phyloP scores from a whole-genome alignment of 2,888 invertebrate species.

The Agrotis clavis region DNA sequence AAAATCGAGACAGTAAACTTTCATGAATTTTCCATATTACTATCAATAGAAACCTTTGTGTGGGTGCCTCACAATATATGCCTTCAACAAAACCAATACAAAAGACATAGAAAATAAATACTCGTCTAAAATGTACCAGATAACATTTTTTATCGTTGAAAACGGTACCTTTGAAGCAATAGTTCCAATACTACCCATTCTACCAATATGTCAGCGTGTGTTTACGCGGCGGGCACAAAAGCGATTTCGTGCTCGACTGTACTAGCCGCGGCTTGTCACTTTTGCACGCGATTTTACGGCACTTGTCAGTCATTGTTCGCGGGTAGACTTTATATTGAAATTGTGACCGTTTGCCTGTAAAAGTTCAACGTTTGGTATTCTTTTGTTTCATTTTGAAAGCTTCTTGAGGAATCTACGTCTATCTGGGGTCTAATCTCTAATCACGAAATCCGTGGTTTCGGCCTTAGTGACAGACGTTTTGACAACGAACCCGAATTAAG shows the following conservation, averaged over 20 bases:
- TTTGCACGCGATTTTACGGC: constrained; percentile 56
- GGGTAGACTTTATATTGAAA: constrained; percentile 58
- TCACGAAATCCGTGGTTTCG: no score
- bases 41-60: constrained; percentile 15
- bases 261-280: constrained; percentile 63
- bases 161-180: constrained; percentile 55
- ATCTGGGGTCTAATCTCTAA: no score
- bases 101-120: constrained; percentile 59
- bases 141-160: constrained; percentile 56
- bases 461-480: no score
- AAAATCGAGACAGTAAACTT: neutral
- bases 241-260: constrained; percentile 65
- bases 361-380: neutral
- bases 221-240: constrained; percentile 64
- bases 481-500: no score
- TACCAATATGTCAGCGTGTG: constrained; percentile 61
- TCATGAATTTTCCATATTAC: constrained; percentile 24
- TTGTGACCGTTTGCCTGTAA: constrained; percentile 22
- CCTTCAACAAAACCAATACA: constrained; percentile 24
- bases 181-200: constrained; percentile 58
- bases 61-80: constrained; percentile 25
- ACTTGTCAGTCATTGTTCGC: constrained; percentile 55
- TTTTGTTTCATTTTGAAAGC: neutral
- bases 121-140: constrained; percentile 48
- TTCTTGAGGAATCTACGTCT: neutral